Base-by-base conservation (phyloP, 2,888 invertebrate genomes). In the Sinodicranocentrus sp. region DNA sequence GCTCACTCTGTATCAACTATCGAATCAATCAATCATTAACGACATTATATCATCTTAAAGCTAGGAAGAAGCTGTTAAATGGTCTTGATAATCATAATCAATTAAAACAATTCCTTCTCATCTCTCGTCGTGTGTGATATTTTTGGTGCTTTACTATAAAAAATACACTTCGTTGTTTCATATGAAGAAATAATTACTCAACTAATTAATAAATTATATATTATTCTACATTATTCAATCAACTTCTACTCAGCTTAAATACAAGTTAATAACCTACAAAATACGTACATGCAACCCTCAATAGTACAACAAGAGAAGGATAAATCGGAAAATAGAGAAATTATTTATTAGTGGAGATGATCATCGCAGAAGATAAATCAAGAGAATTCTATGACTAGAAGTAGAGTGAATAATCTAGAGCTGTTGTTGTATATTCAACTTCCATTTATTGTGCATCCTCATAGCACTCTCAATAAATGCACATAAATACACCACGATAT, bases 121-220 rank as follows among this genome's bases (percentile, higher is more conserved):
- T 5, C 15, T 59, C 65, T 68, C 25, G 59, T 63, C 77, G 15
- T 67, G 72, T 80, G 80, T 80, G 80, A 80, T 80, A 80, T 72
- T 80, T 80, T 72, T 67, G 72, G 80, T 80, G 80, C 80, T 80
- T 80, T 80, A 80, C 25, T 72, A 19, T n/a, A n/a, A 48, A 70
- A 44, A 33, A 71, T 33, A 75, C 19, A 73, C 5, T 52, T 57
- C 44, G 72, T 57, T n/a, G n/a, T n/a, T n/a, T n/a, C 3, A 15
- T 52, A 52, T 52, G 19, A 52, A 52, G 19, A 17, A 17, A 52
- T 52, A 52, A 17, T 2, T 17, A 3, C 19, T 17, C 17, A n/a
- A n/a, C n/a, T n/a, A n/a, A n/a, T n/a, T n/a, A 39, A 39, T 8
- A 39, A 48, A 10, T 48, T n/a, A 2, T 48, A 10, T n/a, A 10